Evolutionary conservation across 2,113 vertebrate species (phyloP).

Genomic region (Callionymus lyra): DNA sequence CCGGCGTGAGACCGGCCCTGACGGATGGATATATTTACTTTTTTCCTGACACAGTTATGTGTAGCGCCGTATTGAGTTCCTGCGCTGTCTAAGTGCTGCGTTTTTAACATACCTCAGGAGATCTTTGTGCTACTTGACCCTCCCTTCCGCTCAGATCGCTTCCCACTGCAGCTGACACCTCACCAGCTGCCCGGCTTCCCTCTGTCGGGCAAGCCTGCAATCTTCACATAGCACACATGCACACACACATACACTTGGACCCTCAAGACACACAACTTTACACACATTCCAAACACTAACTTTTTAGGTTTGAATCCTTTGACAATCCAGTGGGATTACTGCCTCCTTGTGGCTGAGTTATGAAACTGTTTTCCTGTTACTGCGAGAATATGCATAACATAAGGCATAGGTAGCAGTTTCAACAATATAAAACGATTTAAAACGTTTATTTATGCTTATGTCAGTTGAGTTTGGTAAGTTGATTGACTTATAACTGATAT

Average conservation of each 20-base stretch:
- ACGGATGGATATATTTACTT: background rate
- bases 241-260: constrained; percentile 7
- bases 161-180: constrained; percentile 52
- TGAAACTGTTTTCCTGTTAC: too few species aligned
- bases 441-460: too few species aligned
- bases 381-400: too few species aligned
- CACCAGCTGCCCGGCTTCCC: constrained; percentile 44
- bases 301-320: constrained; percentile 7
- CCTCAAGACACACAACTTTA: constrained; percentile 10
- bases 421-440: too few species aligned
- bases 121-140: constrained; percentile 29
- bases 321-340: background rate
- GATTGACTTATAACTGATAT: too few species aligned
- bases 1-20: background rate
- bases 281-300: constrained; percentile 24
- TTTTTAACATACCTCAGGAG: constrained; percentile 38
- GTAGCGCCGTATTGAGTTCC: constrained; percentile 15
- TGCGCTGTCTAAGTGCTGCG: constrained; percentile 11
- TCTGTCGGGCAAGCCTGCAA: constrained; percentile 32
- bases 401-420: too few species aligned
- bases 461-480: too few species aligned
- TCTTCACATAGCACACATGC: constrained; percentile 35
- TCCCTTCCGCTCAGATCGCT: constrained; percentile 42
- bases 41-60: too few species aligned
- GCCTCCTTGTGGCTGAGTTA: constrained; percentile 27